Evolutionary conservation across 2,888 invertebrate genomes (phyloP).

Genomic region (Nemotelus pantherinus): DNA sequence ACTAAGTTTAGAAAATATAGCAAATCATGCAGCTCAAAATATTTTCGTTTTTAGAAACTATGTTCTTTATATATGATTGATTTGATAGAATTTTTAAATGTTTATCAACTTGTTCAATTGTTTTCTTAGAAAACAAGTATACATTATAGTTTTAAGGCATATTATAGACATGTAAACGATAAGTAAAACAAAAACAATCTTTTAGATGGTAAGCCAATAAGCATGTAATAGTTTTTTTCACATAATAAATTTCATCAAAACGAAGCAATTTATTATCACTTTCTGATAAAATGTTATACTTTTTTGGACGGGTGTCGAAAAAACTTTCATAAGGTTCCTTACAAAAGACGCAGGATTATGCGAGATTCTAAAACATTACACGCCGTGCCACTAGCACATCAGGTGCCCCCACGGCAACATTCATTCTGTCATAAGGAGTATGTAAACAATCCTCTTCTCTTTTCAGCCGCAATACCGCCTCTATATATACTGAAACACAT

Average conservation of each 20-base stretch:
- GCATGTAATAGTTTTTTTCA: slow-evolving; percentile 12
- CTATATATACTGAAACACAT: too few species aligned
- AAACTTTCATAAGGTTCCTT: too few species aligned
- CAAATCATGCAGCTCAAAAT: slow-evolving; percentile 26
- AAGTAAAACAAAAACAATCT: neutral
- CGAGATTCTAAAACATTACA: too few species aligned
- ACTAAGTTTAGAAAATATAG: too few species aligned
- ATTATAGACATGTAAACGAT: too few species aligned
- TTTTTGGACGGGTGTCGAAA: too few species aligned
- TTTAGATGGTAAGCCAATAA: neutral
- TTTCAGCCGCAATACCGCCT: too few species aligned
- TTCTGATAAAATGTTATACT: neutral
- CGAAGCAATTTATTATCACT: neutral
- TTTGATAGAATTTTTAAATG: neutral
- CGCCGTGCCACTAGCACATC: too few species aligned
- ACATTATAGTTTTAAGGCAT: neutral
- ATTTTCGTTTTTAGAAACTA: slow-evolving; percentile 9
- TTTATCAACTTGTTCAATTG: slow-evolving; percentile 10
- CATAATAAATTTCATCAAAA: slow-evolving; percentile 11
- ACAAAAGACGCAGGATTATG: too few species aligned
- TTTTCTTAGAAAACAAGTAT: slow-evolving; percentile 39
- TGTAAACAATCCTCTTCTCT: too few species aligned
- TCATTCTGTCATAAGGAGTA: too few species aligned
- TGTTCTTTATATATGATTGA: slow-evolving; percentile 8
- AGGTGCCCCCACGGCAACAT: too few species aligned